Evolutionary conservation across 2,888 invertebrate genomes (phyloP), one percentile per base, ranked within the genome.

Genomic region (Pilophorus perplexus): DNA sequence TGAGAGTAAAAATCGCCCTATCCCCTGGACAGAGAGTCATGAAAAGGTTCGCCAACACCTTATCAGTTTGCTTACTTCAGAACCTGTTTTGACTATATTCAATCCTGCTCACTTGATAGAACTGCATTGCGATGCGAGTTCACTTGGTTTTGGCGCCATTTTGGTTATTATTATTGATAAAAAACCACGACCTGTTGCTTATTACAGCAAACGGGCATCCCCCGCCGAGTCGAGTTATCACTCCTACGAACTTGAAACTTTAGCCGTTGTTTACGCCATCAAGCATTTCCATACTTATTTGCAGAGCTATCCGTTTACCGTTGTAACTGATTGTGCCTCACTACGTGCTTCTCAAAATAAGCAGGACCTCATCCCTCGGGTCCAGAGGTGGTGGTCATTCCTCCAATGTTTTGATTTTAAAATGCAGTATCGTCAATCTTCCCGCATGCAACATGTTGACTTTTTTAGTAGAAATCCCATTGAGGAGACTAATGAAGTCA

Each of bases 291-390:
- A 75, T 10, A 71, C 71, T 0, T 77, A 76, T 66, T 46, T 77
- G 0, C 67, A 74, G 3, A 74, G 74, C 1, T 70, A 72, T 3
- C 20, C 55, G 1, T 77, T 77, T 60, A 73, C 72, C 57, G 65
- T 75, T 16, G 52, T 74, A 0, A 75, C 74, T 2, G 77, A 78
- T 55, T 76, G 75, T 54, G 74, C 74, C 50, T 72, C 75, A 1
- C 33, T 76, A 0, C 74, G 73, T 25, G 57, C 70, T 0, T 73
- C 75, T 0, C 67, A 72, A 18, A 66, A 52, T 1, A 75, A 76
- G 44, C 71, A 71, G 37, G 73, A 76, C 14, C 54, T 75, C 0
- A 14, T 70, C 67, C 74, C 73, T 28, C 60, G 64, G 59, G 73
- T 75, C 66, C 74, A 73, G 0, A 57, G 75, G 0, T 75, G 75